Evolutionary conservation across 53 echinoderm and acorn worm genomes (phyloP).

Genomic region (Crossaster papposus): DNA sequence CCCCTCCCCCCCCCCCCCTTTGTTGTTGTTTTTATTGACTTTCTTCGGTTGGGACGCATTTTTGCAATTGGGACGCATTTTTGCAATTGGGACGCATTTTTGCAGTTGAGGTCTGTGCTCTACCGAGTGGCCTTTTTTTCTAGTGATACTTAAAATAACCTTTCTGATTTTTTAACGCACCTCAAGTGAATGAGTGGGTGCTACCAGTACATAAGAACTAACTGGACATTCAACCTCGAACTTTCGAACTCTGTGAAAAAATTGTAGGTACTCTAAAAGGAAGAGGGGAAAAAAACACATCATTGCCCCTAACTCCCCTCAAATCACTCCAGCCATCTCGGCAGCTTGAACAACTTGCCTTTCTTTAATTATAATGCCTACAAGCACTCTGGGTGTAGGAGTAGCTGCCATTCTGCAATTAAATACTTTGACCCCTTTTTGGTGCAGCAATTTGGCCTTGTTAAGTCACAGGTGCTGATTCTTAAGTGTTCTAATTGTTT

Average conservation of each 20-base stretch:
- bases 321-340: not conserved
- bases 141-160: too few relatives aligned
- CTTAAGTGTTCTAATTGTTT: constrained; percentile 33
- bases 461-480: constrained; percentile 39
- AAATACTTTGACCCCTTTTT: constrained; percentile 11
- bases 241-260: not conserved
- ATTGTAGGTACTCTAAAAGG: not conserved
- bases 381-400: not conserved
- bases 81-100: too few relatives aligned
- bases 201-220: too few relatives aligned
- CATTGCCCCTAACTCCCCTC: not conserved
- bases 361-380: not conserved
- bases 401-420: not conserved
- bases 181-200: too few relatives aligned
- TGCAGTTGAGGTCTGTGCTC: too few relatives aligned
- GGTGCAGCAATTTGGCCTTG: constrained; percentile 5
- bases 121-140: too few relatives aligned
- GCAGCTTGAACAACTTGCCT: not conserved
- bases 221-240: not conserved
- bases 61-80: too few relatives aligned
- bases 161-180: too few relatives aligned
- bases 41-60: too few relatives aligned
- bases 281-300: not conserved
- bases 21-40: too few relatives aligned
- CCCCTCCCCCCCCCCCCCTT: too few relatives aligned